These are phyloP conservation scores for Creontiades dilutus DNA, from an alignment of 2,888 invertebrate genomes.

Conservation along the genomic window DNA sequence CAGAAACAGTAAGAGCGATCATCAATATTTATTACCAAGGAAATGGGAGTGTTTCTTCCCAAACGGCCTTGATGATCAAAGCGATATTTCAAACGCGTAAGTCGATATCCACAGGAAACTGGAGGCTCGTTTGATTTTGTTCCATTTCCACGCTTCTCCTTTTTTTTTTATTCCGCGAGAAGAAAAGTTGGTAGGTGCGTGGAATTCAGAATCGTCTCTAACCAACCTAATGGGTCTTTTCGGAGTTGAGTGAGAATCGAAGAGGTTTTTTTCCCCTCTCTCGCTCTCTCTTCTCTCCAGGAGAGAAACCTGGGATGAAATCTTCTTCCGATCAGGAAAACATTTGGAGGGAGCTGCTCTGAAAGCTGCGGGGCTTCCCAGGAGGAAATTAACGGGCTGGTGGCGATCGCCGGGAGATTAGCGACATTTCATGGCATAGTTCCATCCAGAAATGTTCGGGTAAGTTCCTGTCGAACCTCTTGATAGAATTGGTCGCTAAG, in stretches of 20 bases:
- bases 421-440: slow-evolving; percentile 36
- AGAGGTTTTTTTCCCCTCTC: slow-evolving; percentile 34
- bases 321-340: slow-evolving; percentile 65
- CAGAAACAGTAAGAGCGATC: neutral
- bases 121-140: slow-evolving; percentile 33
- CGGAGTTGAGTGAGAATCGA: slow-evolving; percentile 52
- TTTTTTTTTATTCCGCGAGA: neutral
- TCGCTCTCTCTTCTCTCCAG: neutral
- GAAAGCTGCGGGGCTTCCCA: neutral
- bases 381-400: slow-evolving; percentile 54
- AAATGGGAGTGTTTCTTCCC: neutral
- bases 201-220: slow-evolving; percentile 44
- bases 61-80: neutral
- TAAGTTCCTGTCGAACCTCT: neutral
- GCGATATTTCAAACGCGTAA: slow-evolving; percentile 42
- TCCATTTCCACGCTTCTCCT: neutral
- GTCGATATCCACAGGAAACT: slow-evolving; percentile 11
- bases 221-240: slow-evolving; percentile 36
- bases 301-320: slow-evolving; percentile 48
- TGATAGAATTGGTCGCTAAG: neutral
- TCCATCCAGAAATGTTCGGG: slow-evolving; percentile 16
- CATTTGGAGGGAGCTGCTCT: slow-evolving; percentile 30
- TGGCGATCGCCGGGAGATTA: slow-evolving; percentile 38
- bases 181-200: slow-evolving; percentile 46
- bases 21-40: slow-evolving; percentile 2